These are phyloP conservation scores for Tethea ocularis DNA, from an alignment of 2,888 invertebrate genomes.

Conservation along the genomic window DNA sequence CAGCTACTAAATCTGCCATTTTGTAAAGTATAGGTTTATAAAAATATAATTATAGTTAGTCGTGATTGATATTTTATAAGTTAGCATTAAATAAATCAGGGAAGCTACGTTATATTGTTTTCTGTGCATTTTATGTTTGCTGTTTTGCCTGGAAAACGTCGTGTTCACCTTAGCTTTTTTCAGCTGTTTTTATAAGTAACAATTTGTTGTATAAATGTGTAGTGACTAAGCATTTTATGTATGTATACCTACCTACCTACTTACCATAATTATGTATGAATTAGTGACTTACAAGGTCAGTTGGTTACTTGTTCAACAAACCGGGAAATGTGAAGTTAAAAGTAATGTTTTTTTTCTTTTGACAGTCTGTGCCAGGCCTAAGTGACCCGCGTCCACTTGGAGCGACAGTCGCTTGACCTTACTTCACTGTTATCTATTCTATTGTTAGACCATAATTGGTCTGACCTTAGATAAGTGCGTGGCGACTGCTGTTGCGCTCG, in stretches of 20 bases:
- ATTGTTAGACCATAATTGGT: too few species aligned
- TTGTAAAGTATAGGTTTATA: conserved; percentile 18
- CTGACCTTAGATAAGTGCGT: too few species aligned
- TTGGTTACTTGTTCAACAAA: neutral
- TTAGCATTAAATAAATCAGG: conserved; percentile 38
- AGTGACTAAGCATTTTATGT: neutral
- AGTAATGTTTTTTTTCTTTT: neutral
- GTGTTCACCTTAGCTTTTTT: conserved; percentile 14
- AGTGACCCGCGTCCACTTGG: neutral
- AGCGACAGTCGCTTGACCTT: neutral
- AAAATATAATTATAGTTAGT: conserved; percentile 37
- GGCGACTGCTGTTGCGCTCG: too few species aligned
- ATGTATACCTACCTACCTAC: neutral
- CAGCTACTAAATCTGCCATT: neutral
- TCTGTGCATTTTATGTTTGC: conserved; percentile 36
- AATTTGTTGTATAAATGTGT: neutral
- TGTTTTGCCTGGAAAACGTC: conserved; percentile 21
- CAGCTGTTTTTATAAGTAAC: conserved; percentile 20
- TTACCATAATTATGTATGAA: neutral
- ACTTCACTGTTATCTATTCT: too few species aligned
- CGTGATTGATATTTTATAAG: conserved; percentile 47
- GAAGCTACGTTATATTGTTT: conserved; percentile 30
- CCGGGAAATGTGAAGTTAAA: neutral
- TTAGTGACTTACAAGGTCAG: neutral
- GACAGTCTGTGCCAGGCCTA: neutral